Conservation (phyloP, 2,113 vertebrate genomes). For the Rynchops niger region DNA sequence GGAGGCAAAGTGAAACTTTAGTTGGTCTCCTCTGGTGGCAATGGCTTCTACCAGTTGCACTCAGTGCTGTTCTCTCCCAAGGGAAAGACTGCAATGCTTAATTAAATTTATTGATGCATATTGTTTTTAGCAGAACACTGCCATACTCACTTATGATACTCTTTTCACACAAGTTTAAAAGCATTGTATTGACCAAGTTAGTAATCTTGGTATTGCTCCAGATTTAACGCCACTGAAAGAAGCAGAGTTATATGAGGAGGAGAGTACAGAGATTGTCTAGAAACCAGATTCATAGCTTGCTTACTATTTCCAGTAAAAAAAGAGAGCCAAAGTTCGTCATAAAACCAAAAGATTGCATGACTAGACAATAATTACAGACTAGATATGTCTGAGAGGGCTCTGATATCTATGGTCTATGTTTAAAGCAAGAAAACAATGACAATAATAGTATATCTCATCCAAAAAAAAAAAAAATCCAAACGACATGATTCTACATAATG, state of each 20-base stretch:
- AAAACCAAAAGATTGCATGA: not conserved
- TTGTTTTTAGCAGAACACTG: not conserved
- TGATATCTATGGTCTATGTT: not conserved
- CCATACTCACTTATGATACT: not conserved
- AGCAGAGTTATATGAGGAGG: not conserved
- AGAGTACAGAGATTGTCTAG: not conserved
- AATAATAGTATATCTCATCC: not conserved
- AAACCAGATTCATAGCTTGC: not conserved
- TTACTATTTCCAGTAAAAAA: not conserved
- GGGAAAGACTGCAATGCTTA: not conserved
- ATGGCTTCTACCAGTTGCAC: not conserved
- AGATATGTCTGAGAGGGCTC: not conserved
- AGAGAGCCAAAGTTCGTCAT: not conserved
- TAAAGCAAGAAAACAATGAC: not conserved
- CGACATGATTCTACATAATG: not conserved
- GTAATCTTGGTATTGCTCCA: not conserved
- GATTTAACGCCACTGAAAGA: not conserved
- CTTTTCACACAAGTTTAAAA: not conserved
- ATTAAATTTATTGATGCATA: not conserved
- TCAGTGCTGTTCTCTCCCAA: not conserved
- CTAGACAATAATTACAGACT: not conserved
- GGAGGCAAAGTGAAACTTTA: not conserved
- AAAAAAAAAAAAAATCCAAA: not conserved
- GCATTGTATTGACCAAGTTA: not conserved
- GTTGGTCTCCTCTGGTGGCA: not conserved